Evolutionary conservation across 2,888 invertebrate species (phyloP), one percentile per base, ranked within the genome.

Genomic region (Thymelicus sylvestris): DNA sequence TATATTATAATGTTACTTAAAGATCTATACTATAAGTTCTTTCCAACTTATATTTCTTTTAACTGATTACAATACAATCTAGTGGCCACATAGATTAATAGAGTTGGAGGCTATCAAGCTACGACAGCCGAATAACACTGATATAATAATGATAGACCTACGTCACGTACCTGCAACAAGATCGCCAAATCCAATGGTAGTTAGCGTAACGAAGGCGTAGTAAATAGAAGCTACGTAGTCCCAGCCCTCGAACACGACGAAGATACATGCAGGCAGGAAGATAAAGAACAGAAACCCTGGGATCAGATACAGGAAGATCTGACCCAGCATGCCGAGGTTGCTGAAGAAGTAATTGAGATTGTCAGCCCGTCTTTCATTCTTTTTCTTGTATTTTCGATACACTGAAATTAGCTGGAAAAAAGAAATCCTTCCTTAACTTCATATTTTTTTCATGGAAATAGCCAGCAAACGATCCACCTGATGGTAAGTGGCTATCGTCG

Each of bases 161-260:
- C 15, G 15, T 55, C 55, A 55, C 12, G 81, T 90, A 97, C 97
- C 97, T 87, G 98, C 98, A 44, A 98, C 98, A 82, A 96, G 96
- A 87, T 98, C 98, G n/a, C 98, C 98, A 86, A 98, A 98, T 52
- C 98, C 98, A 76, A 98, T 98, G 5, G 98, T 98, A 3, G 97
- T 97, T 12, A 97, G 94, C 0, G 97, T 97, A 13, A 98, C 97
- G 83, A 97, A 98, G 24, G 97, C 96, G 83, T 97, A 98, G 86
- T 98, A 98, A 57, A 98, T 95, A 0, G 98, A 95, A 57, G 97
- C 96, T 8, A 97, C 95, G 83, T 97, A 98, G 8, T 95, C 95
- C 98, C 98, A 98, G 0, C 95, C 95, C 91, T 98, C 98, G 80
- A 97, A 97, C 67, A 97, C 95, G 19, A 97, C 96, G 82, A 98